phyloP scores from a whole-genome alignment of 2,888 invertebrate species.

The Troilus luridus region DNA sequence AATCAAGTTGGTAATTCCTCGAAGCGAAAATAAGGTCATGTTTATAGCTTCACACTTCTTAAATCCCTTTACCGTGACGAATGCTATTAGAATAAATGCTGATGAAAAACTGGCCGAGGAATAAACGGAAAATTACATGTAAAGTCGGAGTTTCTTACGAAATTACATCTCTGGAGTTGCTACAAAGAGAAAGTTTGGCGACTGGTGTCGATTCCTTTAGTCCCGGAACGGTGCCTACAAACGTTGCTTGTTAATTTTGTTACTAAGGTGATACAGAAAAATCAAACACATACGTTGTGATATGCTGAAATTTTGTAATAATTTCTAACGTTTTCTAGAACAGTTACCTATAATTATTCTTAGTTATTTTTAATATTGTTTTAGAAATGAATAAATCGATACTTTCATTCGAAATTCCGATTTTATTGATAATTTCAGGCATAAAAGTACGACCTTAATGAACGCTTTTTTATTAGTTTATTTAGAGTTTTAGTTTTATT shows the following conservation, averaged over 20 bases:
- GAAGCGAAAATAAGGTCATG: slow-evolving; percentile 25
- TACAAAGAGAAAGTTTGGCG: slow-evolving; percentile 22
- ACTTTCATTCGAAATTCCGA: too few species aligned
- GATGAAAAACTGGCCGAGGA: slow-evolving; percentile 3
- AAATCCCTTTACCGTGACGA: neutral
- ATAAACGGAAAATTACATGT: slow-evolving; percentile 45
- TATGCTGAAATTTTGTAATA: too few species aligned
- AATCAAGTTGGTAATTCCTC: slow-evolving; percentile 35
- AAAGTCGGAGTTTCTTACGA: slow-evolving; percentile 21
- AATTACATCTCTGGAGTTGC: neutral
- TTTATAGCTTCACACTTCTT: slow-evolving; percentile 29
- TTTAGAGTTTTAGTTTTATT: too few species aligned
- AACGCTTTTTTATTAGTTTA: too few species aligned
- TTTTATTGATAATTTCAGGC: too few species aligned
- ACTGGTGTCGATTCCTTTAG: neutral
- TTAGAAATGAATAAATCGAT: too few species aligned
- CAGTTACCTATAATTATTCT: too few species aligned
- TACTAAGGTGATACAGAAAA: too few species aligned
- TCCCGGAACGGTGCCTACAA: neutral
- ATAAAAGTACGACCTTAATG: too few species aligned
- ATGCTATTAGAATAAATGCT: slow-evolving; percentile 6
- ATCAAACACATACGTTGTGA: too few species aligned
- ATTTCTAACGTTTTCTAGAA: too few species aligned
- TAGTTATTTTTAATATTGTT: too few species aligned
- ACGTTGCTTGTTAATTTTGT: neutral